Conservation (phyloP, 2,797 vertebrate genomes). For the Neosalanx taihuensis region DNA sequence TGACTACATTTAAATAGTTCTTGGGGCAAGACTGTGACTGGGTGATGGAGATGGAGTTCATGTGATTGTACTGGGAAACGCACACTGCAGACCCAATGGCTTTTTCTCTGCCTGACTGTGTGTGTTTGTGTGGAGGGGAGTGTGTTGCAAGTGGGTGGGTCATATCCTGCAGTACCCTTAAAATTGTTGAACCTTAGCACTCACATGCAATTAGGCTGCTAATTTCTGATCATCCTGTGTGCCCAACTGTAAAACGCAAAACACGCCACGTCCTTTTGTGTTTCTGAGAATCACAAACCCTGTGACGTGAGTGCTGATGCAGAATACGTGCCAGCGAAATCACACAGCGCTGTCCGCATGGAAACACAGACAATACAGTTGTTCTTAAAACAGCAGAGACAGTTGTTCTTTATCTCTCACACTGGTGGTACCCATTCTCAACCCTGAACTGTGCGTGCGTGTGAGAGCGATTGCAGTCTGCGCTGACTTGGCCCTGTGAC, state of each 20-base stretch:
- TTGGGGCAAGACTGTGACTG: slow-evolving; percentile 28
- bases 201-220: too few relatives aligned
- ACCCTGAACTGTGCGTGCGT: neutral
- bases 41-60: slow-evolving; percentile 16
- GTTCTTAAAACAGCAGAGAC: neutral
- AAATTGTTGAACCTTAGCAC: too few relatives aligned
- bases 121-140: too few relatives aligned
- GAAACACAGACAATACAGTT: neutral
- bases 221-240: neutral
- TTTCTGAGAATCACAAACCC: neutral
- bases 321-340: neutral
- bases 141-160: too few relatives aligned
- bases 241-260: neutral
- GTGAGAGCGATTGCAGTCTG: slow-evolving; percentile 10
- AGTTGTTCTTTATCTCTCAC: neutral
- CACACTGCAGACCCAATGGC: neutral
- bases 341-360: neutral
- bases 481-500: slow-evolving; percentile 27
- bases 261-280: neutral
- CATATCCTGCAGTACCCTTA: too few relatives aligned
- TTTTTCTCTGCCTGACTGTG: too few relatives aligned
- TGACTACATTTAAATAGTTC: slow-evolving; percentile 9
- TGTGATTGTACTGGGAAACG: slow-evolving; percentile 12
- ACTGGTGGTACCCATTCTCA: neutral
- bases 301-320: neutral